Conservation (phyloP, 2,888 invertebrate genomes). For the Chirona hameri region DNA sequence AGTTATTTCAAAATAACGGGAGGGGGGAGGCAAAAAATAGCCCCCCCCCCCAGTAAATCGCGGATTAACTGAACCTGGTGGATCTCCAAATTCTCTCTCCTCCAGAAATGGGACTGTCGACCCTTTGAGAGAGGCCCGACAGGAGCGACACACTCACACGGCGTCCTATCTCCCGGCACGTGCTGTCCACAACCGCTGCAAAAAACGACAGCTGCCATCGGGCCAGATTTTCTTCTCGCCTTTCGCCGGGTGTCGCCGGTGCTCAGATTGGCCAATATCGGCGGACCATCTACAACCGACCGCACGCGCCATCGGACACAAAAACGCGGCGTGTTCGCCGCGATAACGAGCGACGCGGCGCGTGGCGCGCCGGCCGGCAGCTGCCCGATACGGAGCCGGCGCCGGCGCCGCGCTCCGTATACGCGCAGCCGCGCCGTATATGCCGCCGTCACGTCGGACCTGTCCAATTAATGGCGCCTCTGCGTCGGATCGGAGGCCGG, state of each 20-base stretch:
- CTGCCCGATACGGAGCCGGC: neutral
- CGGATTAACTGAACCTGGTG: no score
- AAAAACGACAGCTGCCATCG: neutral
- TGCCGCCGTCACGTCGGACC: neutral
- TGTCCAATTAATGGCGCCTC: neutral
- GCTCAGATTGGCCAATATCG: neutral
- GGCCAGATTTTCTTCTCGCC: neutral
- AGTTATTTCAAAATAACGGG: no score
- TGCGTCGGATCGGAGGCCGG: neutral
- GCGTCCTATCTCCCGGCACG: no score
- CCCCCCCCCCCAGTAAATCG: no score
- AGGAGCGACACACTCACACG: no score
- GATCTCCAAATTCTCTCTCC: no score
- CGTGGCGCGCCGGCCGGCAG: neutral
- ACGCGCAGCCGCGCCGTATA: neutral
- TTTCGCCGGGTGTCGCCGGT: neutral
- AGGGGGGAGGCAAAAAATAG: no score
- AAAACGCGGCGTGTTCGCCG: neutral
- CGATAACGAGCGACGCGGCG: neutral
- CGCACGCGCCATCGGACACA: neutral
- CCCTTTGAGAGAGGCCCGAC: no score
- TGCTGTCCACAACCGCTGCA: neutral
- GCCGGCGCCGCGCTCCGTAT: neutral
- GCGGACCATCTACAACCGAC: neutral
- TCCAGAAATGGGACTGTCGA: no score